Base-by-base conservation (phyloP, 2,797 vertebrate species). In the Anabas testudineus region DNA sequence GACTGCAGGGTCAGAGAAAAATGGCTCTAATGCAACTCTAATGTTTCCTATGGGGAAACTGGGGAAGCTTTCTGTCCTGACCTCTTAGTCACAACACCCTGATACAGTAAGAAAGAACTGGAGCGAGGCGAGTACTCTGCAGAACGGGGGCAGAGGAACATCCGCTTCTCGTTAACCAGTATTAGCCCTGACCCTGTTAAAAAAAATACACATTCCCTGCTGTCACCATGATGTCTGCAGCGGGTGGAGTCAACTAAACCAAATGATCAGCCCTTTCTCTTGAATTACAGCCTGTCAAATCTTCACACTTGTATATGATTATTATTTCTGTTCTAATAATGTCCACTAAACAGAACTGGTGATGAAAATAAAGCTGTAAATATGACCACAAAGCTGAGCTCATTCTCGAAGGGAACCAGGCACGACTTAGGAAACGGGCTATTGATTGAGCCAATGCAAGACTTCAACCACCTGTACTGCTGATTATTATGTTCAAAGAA, bases 211-310 rank as follows among this genome's bases (percentile, higher is more conserved):
- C 88, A 90, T 90, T 93, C 91, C 84, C 88, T 58, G 54, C 53
- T 85, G 91, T 90, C 90, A 89, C 90, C 87, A 75, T 48, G 15
- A 76, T 85, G 90, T 92, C 90, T 90, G 80, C 81, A 79, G 71
- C 78, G 53, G 85, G 80, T 60, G 81, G 84, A 70, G 63, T 58
- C 77, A 53, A 56, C 53, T 68, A 39, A 74, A 76, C 72, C 71
- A 71, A 87, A 88, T 88, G 80, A 87, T 87, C 74, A 67, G 34
- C 55, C 61, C 49, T 76, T 78, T 81, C 52, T 74, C 64, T 69
- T 63, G 62, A 82, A 86, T 87, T 78, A 89, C 9, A 86, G 62
- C 82, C 80, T 88, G 84, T 85, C 86, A 85, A 34, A 28, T 71
- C 46, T 46, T 34, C 19, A 16, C 39, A 39, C 42, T 77, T 67